Percentiles rank a stretch among this genome's conserved stretches.
Conservation (phyloP, 2,797 vertebrate species). For the Semotilus atromaculatus region DNA sequence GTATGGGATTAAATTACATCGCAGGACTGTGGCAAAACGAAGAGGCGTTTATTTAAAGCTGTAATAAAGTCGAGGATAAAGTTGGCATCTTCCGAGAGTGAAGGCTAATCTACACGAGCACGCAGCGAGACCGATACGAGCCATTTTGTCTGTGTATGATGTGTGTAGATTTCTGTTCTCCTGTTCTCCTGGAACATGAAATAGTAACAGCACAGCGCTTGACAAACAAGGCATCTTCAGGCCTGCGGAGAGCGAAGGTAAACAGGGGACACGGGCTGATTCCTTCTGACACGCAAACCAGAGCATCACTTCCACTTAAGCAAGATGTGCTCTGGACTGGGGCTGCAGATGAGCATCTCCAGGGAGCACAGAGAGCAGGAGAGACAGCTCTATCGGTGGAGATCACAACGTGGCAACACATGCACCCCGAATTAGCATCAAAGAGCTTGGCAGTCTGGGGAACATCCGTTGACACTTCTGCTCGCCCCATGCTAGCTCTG, state of each 20-base stretch:
- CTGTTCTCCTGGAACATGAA: not conserved
- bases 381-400: slow-evolving; percentile 40
- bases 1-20: slow-evolving; percentile 60
- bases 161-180: not conserved
- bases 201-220: not conserved
- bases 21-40: slow-evolving; percentile 39
- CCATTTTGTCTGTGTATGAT: not conserved
- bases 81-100: slow-evolving; percentile 17
- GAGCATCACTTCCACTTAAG: slow-evolving; percentile 50
- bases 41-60: slow-evolving; percentile 33
- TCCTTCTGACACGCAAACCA: slow-evolving; percentile 46
- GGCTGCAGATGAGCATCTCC: slow-evolving; percentile 33
- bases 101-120: slow-evolving; percentile 32
- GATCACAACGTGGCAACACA: slow-evolving; percentile 47
- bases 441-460: slow-evolving; percentile 29
- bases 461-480: slow-evolving; percentile 42
- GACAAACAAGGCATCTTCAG: slow-evolving; percentile 5
- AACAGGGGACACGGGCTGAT: slow-evolving; percentile 33
- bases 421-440: slow-evolving; percentile 54
- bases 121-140: not conserved
- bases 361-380: slow-evolving; percentile 17
- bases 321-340: slow-evolving; percentile 32
- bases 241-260: slow-evolving; percentile 21
- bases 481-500: slow-evolving; percentile 34
- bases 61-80: slow-evolving; percentile 51